Evolutionary conservation across 2,113 vertebrate genomes (phyloP), one percentile per base, ranked within the genome.

Genomic region (Semnornis frantzii): DNA sequence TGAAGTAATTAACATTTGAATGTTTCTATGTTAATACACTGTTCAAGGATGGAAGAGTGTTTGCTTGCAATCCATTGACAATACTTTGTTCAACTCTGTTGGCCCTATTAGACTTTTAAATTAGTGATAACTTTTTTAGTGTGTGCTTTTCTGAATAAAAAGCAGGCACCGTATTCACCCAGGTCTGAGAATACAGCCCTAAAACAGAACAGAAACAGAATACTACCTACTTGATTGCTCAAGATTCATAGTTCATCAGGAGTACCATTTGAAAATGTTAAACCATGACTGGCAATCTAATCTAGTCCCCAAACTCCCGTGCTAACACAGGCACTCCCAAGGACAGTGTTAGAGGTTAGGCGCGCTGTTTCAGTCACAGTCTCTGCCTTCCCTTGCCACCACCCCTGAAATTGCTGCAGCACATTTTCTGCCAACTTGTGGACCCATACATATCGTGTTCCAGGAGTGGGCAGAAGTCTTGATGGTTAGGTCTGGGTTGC

Each of bases 1-100:
- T 76, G 82, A 65, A 87, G 46, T 75, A 69, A 92, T 96, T 94
- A 92, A 70, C 82, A 92, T 88, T 65, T 95, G 81, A 96, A 92
- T 95, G 77, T 92, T 90, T 89, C 69, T 94, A 25, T 73, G 82
- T 90, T 93, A 94, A 89, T 86, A 76, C 3, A 5, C 30, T 30
- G 34, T 77, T 92, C 68, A 37, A 15, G 71, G 64, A 82, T 82
- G 70, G 18, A 81, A 62, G 54, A 82, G 69, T 16, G 28, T 78
- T 92, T 58, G 76, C 55, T 63, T 90, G 62, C 87, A 85, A 37
- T 71, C 75, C 57, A 76, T 30, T 85, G 74, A 54, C 74, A 79
- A 73, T 76, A 52, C 73, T 75, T 89, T 59, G 59, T 79, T 65
- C 44, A 66, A n/a, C 69, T 30, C 71, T 74, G 88, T 72, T 82